Evolutionary conservation across 2,113 vertebrate genomes (phyloP), one percentile per base, ranked within the genome.

Genomic region (Heterocephalus glaber): DNA sequence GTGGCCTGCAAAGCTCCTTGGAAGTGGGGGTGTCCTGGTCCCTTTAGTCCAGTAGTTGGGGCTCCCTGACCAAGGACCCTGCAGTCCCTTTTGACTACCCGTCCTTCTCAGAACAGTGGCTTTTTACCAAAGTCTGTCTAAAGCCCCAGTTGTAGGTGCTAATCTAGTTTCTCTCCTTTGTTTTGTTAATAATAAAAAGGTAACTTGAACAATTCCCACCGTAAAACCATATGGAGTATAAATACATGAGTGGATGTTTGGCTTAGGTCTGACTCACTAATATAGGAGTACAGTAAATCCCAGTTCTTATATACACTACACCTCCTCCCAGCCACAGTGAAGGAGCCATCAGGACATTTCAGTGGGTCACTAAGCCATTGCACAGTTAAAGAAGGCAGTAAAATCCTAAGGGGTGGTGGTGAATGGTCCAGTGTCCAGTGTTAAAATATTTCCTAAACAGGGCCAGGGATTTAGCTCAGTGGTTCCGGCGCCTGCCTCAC

Each of bases 161-260:
- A 84, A 96, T 80, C 79, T 94, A 84, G 17, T 87, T 88, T 60
- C 60, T 83, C 8, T 11, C 19, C 61, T 26, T 86, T 93, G 58
- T 94, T 86, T 94, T 35, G 66, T 86, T 83, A 74, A 65, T 88
- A 82, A 79, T 44, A 38, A 60, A 56, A 60, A 90, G 28, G 60
- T 86, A 80, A 81, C 20, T 11, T 86, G 72, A 80, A 81, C 28
- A 77, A 13, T 61, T 76, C 33, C 66, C 52, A 92, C 41, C 54
- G 11, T 92, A 86, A 89, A 83, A 88, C 49, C 61, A 0, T 77
- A 85, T 74, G 17, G 80, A 79, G 74, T 65, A 76, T 76, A 66
- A 86, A 41, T 61, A 85, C 94, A 68, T 20, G 49, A 94, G 30
- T 66, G 28, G 24, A 49, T 38, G 38, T 35, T 33, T 84, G 76